These are phyloP conservation scores for Polylopha cassiicola DNA, from an alignment of 2,888 invertebrate genomes.

Conservation along the genomic window DNA sequence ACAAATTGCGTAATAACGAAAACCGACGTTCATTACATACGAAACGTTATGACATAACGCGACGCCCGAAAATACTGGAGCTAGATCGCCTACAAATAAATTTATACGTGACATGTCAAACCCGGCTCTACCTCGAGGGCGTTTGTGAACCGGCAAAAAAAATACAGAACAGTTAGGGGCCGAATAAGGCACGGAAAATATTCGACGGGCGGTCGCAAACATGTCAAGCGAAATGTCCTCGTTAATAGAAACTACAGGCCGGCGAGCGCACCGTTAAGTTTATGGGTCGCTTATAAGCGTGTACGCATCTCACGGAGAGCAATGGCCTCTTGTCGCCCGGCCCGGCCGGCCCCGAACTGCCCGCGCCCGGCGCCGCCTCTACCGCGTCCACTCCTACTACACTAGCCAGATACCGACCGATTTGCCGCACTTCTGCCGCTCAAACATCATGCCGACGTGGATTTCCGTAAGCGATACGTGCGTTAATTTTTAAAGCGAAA, in stretches of 20 bases:
- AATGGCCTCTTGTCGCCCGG: constrained; percentile 24
- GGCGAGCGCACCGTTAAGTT: constrained; percentile 36
- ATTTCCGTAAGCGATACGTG: constrained; percentile 30
- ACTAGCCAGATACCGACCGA: constrained; percentile 41
- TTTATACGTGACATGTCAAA: constrained; percentile 26
- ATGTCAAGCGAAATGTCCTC: constrained; percentile 40
- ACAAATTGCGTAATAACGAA: constrained; percentile 5
- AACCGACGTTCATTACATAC: background rate
- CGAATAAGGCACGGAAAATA: constrained; percentile 33
- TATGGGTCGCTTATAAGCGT: constrained; percentile 30
- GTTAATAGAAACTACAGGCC: constrained; percentile 37
- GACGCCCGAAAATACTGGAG: constrained; percentile 13
- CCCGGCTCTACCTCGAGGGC: constrained; percentile 19
- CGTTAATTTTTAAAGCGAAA: constrained; percentile 20
- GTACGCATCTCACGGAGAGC: constrained; percentile 29
- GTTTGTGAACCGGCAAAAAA: constrained; percentile 31
- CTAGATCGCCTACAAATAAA: constrained; percentile 27
- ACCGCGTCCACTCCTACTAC: constrained; percentile 26
- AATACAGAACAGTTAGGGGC: constrained; percentile 28
- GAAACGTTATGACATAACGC: constrained; percentile 3
- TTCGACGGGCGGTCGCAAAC: constrained; percentile 32
- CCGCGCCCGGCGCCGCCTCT: no score
- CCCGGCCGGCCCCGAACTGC: constrained; percentile 29
- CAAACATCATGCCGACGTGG: constrained; percentile 24
- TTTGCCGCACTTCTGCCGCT: constrained; percentile 29